A percentile compares a stretch with the other conserved stretches of the same genome.
Conservation (phyloP, 2,113 vertebrate species). For the Ivindomyrus marchei region DNA sequence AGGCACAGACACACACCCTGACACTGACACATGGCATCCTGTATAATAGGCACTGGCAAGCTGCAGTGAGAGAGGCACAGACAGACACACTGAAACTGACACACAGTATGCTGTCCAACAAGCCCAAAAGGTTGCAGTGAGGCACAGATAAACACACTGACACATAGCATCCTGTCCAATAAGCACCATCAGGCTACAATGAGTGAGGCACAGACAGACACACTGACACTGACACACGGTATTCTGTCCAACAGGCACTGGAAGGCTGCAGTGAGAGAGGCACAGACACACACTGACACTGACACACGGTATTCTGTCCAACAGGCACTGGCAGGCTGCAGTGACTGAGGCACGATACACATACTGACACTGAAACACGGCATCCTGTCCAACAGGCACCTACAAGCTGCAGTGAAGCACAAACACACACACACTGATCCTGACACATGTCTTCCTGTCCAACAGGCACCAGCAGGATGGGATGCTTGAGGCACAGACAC, state of each 20-base stretch:
- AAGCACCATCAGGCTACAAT: not conserved
- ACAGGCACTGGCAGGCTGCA: not conserved
- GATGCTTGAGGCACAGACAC: not conserved
- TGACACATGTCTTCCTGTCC: not conserved
- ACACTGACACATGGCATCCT: not conserved
- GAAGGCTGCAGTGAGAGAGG: not conserved
- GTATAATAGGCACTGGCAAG: not conserved
- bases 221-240: not conserved
- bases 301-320: not conserved
- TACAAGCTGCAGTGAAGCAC: not conserved
- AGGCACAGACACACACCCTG: not conserved
- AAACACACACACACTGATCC: not conserved
- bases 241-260: not conserved
- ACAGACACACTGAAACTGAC: not conserved
- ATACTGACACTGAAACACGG: not conserved
- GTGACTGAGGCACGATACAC: not conserved
- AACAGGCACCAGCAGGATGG: too few relatives aligned
- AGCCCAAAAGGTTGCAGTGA: not conserved
- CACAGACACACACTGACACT: not conserved
- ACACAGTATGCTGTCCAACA: not conserved
- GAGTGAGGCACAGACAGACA: not conserved
- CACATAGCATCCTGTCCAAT: not conserved
- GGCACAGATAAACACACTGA: not conserved
- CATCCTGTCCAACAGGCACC: not conserved
- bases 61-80: not conserved